These are phyloP conservation scores for Molorchus minor DNA, from an alignment of 2,888 invertebrate genomes.

Conservation along the genomic window DNA sequence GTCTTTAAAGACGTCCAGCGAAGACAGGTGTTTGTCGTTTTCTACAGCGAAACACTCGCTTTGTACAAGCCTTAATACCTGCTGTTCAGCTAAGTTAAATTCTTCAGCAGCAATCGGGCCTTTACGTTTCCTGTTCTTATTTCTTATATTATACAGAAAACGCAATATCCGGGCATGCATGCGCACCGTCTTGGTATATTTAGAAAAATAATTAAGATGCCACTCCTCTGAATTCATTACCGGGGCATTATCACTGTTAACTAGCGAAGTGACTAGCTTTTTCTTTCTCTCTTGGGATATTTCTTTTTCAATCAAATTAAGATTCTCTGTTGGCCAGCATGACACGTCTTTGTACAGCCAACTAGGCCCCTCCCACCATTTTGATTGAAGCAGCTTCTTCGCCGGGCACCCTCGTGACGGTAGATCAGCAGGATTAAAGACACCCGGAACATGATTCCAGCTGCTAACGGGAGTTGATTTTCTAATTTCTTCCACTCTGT, in stretches of 20 bases:
- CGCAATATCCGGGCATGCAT: constrained; percentile 22
- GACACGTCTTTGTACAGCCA: constrained; percentile 1
- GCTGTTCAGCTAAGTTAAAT: constrained; percentile 8
- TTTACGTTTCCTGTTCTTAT: constrained; percentile 7
- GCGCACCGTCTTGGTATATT: constrained; percentile 15
- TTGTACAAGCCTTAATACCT: constrained; percentile 15
- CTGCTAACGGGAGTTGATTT: constrained; percentile 19
- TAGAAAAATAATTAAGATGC: constrained; percentile 22
- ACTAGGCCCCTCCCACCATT: constrained; percentile 26
- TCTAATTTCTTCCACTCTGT: constrained; percentile 19
- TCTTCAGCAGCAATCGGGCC: constrained; percentile 12
- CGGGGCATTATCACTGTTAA: not conserved
- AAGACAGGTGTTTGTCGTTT: constrained; percentile 9
- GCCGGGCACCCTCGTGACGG: constrained; percentile 19
- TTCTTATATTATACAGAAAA: constrained; percentile 21
- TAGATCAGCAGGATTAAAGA: constrained; percentile 22
- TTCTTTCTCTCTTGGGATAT: constrained; percentile 5
- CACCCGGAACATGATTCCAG: constrained; percentile 25
- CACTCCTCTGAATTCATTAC: constrained; percentile 8
- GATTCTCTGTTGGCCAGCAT: constrained; percentile 1
- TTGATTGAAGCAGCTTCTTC: not conserved
- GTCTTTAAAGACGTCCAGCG: too few species aligned
- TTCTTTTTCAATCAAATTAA: not conserved
- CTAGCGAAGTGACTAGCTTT: constrained; percentile 9
- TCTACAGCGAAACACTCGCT: constrained; percentile 11